phyloP scores from a whole-genome alignment of 2,113 vertebrate genomes.

The Phalacrocorax pelagicus region DNA sequence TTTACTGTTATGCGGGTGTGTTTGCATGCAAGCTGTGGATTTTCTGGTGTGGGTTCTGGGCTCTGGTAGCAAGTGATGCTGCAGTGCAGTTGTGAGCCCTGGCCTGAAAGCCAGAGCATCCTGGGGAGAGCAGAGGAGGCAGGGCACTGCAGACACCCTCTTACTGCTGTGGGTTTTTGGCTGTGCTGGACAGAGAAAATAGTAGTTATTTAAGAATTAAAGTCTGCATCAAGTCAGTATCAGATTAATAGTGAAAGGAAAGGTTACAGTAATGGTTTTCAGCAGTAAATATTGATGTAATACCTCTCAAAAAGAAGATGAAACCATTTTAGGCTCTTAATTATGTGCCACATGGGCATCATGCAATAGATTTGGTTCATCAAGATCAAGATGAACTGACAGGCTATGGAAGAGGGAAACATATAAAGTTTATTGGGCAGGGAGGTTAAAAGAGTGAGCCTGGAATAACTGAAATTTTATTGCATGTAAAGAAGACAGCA shows the following conservation, averaged over 20 bases:
- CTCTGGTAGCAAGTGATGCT: neutral
- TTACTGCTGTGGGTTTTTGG: neutral
- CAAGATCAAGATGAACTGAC: neutral
- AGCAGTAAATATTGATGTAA: neutral
- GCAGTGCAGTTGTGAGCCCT: neutral
- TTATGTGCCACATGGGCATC: neutral
- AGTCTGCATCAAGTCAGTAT: neutral
- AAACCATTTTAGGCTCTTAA: neutral
- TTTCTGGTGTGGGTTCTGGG: neutral
- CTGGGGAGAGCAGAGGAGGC: neutral
- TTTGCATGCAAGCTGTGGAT: neutral
- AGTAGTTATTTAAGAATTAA: neutral
- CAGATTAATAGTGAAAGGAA: neutral
- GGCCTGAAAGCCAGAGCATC: neutral
- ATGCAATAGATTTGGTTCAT: neutral
- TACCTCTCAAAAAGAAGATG: neutral
- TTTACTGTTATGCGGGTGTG: neutral
- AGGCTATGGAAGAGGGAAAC: neutral
- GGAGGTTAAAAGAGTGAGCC: neutral
- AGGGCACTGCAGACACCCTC: neutral
- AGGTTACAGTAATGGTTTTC: neutral
- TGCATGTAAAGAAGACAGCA: neutral
- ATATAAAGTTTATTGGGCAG: neutral
- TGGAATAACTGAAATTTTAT: neutral
- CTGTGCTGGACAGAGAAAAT: neutral